These are phyloP conservation scores for Limnephilus rhombicus DNA, from an alignment of 2,888 invertebrate species.

Conservation along the genomic window DNA sequence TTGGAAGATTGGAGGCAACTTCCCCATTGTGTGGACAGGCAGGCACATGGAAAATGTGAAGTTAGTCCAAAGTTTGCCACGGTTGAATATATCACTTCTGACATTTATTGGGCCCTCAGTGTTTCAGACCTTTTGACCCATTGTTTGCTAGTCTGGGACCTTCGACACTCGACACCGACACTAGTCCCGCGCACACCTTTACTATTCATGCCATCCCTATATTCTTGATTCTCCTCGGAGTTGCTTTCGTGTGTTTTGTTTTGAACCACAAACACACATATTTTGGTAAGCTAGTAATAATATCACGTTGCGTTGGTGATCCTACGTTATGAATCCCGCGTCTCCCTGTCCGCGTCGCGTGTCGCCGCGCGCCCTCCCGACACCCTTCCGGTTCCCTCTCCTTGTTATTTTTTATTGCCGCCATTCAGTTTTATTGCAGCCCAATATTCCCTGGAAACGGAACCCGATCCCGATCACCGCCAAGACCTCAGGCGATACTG, in stretches of 20 bases:
- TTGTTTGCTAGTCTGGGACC: background rate
- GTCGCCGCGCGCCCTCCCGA: background rate
- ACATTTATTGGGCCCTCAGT: background rate
- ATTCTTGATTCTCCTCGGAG: background rate
- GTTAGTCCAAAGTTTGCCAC: background rate
- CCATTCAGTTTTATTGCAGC: conserved; percentile 11
- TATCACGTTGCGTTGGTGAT: background rate
- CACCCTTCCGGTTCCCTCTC: conserved; percentile 6
- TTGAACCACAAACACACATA: background rate
- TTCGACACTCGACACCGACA: background rate
- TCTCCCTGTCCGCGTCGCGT: background rate
- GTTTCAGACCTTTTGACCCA: background rate
- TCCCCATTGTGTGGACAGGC: background rate
- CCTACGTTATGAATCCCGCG: background rate
- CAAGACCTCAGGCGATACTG: background rate
- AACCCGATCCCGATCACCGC: background rate
- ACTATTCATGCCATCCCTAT: background rate
- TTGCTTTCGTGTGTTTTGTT: background rate
- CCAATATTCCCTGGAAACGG: conserved; percentile 18
- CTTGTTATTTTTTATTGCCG: conserved; percentile 42
- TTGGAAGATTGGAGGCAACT: background rate
- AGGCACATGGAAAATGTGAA: background rate
- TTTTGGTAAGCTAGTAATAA: background rate
- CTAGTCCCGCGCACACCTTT: background rate
- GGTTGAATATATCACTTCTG: background rate